Evolutionary conservation across 2,888 invertebrate genomes (phyloP), one percentile per base, ranked within the genome.

Genomic region (Sesamia inferens): DNA sequence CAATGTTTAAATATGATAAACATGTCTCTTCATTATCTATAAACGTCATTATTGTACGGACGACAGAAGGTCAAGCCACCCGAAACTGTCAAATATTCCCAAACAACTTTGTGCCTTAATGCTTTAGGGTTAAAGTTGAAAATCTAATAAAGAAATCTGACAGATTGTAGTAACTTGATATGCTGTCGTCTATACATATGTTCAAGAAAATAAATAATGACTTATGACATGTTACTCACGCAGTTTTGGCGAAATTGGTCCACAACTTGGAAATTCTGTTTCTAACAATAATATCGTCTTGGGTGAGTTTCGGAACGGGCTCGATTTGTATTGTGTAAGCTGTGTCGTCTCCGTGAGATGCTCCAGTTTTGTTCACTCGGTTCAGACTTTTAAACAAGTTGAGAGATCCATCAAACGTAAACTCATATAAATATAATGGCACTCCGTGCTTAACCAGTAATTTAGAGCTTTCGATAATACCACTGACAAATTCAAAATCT

Each of bases 231-330:
- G 39, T 5, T 39, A 65, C 87, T 81, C 88, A 94, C 94, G 92
- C 85, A 58, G 87, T 88, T 87, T 92, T 94, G 4, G 92, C 92
- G 76, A 94, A 92, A 76, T 92, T 85, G 0, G 93, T 92, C 92
- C 92, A 93, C 88, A 94, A 86, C 66, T 87, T 90, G 1, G 89
- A 87, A 54, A 93, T 79, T 71, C 85, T 84, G n/a, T 84, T 81
- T 73, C 87, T 83, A 5, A 89, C 82, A 55, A 86, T 58, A 58
- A 79, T 76, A 65, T 89, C 86, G 57, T 86, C 79, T 44, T 82
- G 77, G 5, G 65, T 70, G 8, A 77, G 54, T 54, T 51, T 76
- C 0, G 76, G 77, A 47, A 77, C 61, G 3, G 76, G 76, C 16
- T 76, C 76, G 6, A 77, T 72, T 59, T 62, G 68, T 62, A 71